A percentile compares a stretch with the other conserved stretches of the same genome.
These are phyloP conservation scores for Steatocranus sp. DNA, from an alignment of 2,797 vertebrate species.

Conservation along the genomic window DNA sequence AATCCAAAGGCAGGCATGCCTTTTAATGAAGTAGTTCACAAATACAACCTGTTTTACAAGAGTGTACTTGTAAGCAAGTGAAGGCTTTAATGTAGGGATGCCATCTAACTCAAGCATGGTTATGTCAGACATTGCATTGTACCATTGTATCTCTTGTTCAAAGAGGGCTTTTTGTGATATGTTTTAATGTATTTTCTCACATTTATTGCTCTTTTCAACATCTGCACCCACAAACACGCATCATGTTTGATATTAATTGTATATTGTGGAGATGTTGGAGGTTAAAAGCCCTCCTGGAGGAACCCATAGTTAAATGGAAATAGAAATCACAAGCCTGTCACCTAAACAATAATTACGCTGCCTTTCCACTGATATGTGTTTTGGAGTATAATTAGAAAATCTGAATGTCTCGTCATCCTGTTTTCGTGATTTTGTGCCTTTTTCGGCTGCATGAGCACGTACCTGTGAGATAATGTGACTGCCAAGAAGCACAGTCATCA, in stretches of 20 bases:
- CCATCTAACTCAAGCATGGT: not conserved
- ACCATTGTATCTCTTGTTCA: not conserved
- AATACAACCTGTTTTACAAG: not conserved
- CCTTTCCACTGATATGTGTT: not conserved
- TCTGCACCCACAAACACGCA: not conserved
- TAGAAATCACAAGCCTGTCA: not conserved
- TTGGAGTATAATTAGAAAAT: slow-evolving; percentile 1
- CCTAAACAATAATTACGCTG: not conserved
- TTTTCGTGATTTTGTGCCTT: slow-evolving; percentile 7
- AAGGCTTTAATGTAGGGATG: slow-evolving; percentile 9
- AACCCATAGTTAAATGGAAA: not conserved
- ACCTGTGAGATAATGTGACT: slow-evolving; percentile 26
- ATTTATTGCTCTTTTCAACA: not conserved
- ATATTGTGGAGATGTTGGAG: not conserved
- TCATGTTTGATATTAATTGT: not conserved
- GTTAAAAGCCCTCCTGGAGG: not conserved
- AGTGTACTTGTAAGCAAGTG: not conserved
- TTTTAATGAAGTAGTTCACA: not conserved
- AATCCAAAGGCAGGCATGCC: not conserved
- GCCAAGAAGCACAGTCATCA: not conserved
- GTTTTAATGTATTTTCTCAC: slow-evolving; percentile 7
- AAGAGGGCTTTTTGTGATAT: not conserved
- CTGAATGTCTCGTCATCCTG: not conserved
- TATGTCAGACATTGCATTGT: not conserved
- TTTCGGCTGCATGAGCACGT: not conserved